Conservation (phyloP, 2,113 vertebrate species). For the Mustelus asterias region DNA sequence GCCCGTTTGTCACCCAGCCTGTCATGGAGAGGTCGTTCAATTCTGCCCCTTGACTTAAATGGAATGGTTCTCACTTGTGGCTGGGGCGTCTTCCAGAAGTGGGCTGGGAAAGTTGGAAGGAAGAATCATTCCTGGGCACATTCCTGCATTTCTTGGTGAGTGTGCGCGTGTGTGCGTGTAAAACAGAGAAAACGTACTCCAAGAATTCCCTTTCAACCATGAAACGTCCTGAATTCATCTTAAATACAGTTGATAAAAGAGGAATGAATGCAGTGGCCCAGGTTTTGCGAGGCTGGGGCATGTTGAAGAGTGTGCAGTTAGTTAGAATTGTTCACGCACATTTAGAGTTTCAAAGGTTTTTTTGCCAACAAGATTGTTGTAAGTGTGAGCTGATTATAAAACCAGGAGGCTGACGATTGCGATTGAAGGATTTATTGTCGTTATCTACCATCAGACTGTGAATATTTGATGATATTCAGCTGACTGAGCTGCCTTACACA, state of each 20-base stretch:
- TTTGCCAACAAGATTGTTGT: no score
- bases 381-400: no score
- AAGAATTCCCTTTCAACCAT: neutral
- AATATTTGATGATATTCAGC: neutral
- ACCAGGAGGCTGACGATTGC: no score
- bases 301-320: no score
- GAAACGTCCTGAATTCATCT: neutral
- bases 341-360: no score
- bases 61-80: neutral
- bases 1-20: no score
- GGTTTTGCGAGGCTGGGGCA: no score
- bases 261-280: neutral
- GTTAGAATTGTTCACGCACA: no score
- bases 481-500: neutral
- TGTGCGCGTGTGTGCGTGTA: neutral
- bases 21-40: no score
- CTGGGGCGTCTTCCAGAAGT: neutral
- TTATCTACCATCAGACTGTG: neutral
- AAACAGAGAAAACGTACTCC: neutral
- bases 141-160: neutral
- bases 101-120: neutral
- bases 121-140: neutral
- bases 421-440: neutral
- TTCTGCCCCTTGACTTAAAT: neutral
- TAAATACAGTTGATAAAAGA: neutral